Conservation (phyloP, 92 coral and sea anemone species). For the Porites cylindrica region DNA sequence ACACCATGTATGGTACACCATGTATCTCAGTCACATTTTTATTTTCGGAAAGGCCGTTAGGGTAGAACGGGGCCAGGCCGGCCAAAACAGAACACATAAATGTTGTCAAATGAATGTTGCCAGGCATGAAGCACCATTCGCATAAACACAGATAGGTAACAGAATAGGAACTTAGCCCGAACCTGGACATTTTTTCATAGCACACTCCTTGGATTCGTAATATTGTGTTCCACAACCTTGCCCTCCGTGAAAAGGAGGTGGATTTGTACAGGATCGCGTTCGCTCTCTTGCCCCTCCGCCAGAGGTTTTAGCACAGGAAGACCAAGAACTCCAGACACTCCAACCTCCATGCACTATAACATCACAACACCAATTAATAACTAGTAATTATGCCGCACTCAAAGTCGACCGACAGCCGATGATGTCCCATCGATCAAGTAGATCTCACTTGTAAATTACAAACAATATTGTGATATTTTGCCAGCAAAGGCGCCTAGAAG, state of each 20-base stretch:
- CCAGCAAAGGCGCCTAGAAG: no score
- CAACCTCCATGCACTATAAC: slow-evolving; percentile 24
- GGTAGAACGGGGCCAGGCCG: no score
- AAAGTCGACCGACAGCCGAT: no score
- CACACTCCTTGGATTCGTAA: slow-evolving; percentile 13
- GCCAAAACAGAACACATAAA: no score
- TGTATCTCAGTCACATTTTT: no score
- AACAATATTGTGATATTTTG: no score
- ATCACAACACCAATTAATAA: neutral
- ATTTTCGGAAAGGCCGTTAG: no score
- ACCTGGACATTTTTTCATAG: slow-evolving; percentile 5
- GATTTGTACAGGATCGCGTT: slow-evolving; percentile 34
- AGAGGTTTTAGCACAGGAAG: slow-evolving; percentile 33
- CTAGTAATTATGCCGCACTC: no score
- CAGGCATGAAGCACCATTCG: neutral
- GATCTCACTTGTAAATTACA: no score
- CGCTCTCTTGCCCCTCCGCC: slow-evolving; percentile 35
- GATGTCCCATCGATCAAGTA: no score
- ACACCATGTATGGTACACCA: no score
- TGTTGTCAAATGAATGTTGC: no score
- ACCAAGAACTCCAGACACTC: slow-evolving; percentile 40
- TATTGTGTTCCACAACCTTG: slow-evolving; percentile 1
- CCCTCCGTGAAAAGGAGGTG: slow-evolving; percentile 22
- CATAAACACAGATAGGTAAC: neutral
- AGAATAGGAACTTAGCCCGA: neutral